A percentile compares a stretch with the other conserved stretches of the same genome.
Evolutionary conservation across 2,888 invertebrate genomes (phyloP).

Genomic region (Pyralis farinalis): DNA sequence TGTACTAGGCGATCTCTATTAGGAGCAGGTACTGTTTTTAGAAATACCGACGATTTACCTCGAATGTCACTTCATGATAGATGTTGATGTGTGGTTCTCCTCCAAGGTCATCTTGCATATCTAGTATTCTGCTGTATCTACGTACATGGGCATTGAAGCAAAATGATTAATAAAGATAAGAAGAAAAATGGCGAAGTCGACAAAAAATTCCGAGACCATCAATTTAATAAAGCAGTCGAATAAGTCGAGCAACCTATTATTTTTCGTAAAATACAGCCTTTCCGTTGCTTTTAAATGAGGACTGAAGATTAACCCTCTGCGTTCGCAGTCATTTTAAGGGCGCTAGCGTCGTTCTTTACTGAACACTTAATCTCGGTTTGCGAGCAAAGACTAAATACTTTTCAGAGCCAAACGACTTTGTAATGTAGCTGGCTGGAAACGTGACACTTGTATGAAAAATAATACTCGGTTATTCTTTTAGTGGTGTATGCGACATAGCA

Average conservation of each 20-base stretch:
- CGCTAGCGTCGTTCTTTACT: conserved; percentile 3
- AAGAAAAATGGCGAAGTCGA: conserved; percentile 24
- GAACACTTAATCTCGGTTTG: conserved; percentile 6
- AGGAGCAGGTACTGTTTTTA: too few relatives aligned
- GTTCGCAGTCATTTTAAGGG: conserved; percentile 8
- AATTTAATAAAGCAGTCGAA: conserved; percentile 39
- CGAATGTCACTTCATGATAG: not conserved
- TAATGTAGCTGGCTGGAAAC: conserved; percentile 3
- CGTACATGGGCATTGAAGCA: conserved; percentile 37
- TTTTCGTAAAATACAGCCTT: conserved; percentile 30
- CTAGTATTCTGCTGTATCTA: conserved; percentile 26
- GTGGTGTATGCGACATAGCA: not conserved
- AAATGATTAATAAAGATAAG: conserved; percentile 51
- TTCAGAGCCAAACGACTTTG: conserved; percentile 2
- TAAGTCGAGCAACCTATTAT: conserved; percentile 35
- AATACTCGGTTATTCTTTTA: not conserved
- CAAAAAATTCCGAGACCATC: conserved; percentile 32
- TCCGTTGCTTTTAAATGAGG: conserved; percentile 25
- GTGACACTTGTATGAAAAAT: conserved; percentile 1
- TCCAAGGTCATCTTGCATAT: not conserved
- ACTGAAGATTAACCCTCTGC: conserved; percentile 15
- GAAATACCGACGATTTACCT: too few relatives aligned
- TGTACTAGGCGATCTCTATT: too few relatives aligned
- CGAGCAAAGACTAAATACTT: conserved; percentile 6
- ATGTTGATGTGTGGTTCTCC: not conserved